These are phyloP conservation scores for Vipera latastei DNA, from an alignment of 2,797 vertebrate species.

Conservation along the genomic window DNA sequence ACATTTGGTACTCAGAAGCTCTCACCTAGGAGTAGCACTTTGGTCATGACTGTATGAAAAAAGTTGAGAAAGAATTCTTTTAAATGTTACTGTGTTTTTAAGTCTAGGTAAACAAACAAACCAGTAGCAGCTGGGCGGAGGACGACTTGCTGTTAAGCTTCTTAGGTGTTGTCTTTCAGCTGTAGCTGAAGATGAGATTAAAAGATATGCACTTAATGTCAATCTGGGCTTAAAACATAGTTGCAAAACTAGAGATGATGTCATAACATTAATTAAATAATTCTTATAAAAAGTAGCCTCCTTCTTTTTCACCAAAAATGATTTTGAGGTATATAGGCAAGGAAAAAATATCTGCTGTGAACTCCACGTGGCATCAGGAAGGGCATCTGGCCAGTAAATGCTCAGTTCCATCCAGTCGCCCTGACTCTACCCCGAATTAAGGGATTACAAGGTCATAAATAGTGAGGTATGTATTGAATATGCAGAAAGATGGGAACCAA, in stretches of 20 bases:
- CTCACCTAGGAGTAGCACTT: background rate
- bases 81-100: background rate
- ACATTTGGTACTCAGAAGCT: background rate
- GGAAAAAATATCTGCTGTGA: background rate
- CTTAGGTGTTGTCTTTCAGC: constrained; percentile 59
- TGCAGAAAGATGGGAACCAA: background rate
- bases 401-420: background rate
- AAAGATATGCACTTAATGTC: constrained; percentile 53
- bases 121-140: background rate
- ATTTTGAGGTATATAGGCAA: background rate
- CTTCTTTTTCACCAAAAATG: background rate
- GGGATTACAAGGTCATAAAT: background rate
- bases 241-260: constrained; percentile 26
- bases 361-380: background rate
- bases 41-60: background rate
- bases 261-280: background rate
- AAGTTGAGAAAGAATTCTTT: background rate
- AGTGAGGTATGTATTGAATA: background rate
- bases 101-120: background rate
- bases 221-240: constrained; percentile 46
- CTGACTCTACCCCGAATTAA: background rate
- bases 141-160: constrained; percentile 45
- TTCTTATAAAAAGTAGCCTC: background rate
- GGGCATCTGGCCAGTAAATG: background rate
- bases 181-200: constrained; percentile 58